Evolutionary conservation across 1,140 invertebrate species (phyloP).

Genomic region (Brachionus rotundiformis): DNA sequence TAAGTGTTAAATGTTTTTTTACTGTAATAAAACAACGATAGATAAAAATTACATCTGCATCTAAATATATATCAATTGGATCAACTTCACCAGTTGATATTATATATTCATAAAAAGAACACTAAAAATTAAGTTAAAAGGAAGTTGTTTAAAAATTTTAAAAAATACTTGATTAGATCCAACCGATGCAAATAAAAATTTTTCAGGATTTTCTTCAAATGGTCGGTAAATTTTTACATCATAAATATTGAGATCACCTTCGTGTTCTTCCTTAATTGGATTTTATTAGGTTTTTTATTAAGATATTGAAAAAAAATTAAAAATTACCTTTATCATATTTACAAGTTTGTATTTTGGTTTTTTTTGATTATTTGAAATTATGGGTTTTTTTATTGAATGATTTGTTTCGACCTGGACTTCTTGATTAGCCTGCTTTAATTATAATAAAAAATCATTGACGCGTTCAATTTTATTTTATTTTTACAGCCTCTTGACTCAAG

Average conservation of each 20-base stretch:
- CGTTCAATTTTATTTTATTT: background rate
- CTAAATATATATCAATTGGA: constrained; percentile 84
- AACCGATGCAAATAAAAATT: background rate
- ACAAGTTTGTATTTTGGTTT: constrained; percentile 18
- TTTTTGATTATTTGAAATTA: background rate
- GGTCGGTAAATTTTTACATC: constrained; percentile 38
- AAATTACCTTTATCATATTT: background rate
- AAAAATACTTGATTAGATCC: constrained; percentile 26
- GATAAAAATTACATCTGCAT: constrained; percentile 81
- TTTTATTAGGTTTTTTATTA: background rate
- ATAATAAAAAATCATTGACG: background rate
- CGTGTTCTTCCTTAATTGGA: constrained; percentile 12
- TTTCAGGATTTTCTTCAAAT: background rate
- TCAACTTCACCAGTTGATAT: constrained; percentile 72
- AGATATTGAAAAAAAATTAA: background rate
- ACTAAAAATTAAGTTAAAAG: background rate
- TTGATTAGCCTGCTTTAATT: background rate
- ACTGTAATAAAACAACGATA: constrained; percentile 46
- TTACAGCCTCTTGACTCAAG: background rate
- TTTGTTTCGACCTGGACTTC: background rate
- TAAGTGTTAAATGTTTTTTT: background rate
- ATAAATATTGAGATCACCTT: background rate
- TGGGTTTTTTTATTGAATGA: background rate
- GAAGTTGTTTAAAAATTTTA: no score
- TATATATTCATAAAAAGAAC: constrained; percentile 82